Conservation (phyloP, 37 sponge, comb jelly and placozoan species). For the Amphimedon queenslandica region DNA sequence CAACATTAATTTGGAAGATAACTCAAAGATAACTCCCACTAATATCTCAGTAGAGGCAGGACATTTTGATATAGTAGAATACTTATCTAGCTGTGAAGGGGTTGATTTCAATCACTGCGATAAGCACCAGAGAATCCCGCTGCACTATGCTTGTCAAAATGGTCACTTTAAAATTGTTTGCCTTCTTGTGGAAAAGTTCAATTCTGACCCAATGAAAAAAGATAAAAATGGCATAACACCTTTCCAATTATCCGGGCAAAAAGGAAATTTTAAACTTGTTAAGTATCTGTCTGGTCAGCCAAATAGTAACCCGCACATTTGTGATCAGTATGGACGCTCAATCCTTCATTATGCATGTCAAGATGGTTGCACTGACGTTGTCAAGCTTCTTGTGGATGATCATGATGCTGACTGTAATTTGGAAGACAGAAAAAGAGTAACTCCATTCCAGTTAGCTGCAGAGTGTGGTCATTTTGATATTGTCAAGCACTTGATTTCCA, state of each 20-base stretch:
- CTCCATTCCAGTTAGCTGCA: slow-evolving; percentile 34
- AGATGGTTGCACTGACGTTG: slow-evolving; percentile 38
- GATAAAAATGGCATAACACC: slow-evolving; percentile 28
- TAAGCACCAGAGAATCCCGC: background rate
- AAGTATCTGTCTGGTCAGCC: slow-evolving; percentile 21
- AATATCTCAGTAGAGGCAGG: background rate
- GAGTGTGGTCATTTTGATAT: slow-evolving; percentile 37
- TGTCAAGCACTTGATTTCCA: slow-evolving; percentile 18
- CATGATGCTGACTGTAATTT: slow-evolving; percentile 1
- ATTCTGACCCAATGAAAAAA: background rate
- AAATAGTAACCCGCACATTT: background rate
- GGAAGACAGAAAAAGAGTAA: slow-evolving; percentile 12
- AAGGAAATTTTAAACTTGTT: slow-evolving; percentile 26
- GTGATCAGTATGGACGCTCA: slow-evolving; percentile 27
- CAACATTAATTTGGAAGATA: slow-evolving; percentile 6
- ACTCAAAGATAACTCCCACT: slow-evolving; percentile 17
- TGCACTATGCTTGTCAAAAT: slow-evolving; percentile 14
- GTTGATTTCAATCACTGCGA: slow-evolving; percentile 6
- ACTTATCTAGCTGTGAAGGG: background rate
- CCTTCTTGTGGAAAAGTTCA: slow-evolving; percentile 5
- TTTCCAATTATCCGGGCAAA: slow-evolving; percentile 24
- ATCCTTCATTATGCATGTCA: slow-evolving; percentile 38
- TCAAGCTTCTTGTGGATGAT: slow-evolving; percentile 26
- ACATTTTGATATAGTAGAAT: slow-evolving; percentile 14
- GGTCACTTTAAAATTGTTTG: slow-evolving; percentile 27